Evolutionary conservation across 2,113 vertebrate species (phyloP), one percentile per base, ranked within the genome.

Genomic region (Hippolais icterina): DNA sequence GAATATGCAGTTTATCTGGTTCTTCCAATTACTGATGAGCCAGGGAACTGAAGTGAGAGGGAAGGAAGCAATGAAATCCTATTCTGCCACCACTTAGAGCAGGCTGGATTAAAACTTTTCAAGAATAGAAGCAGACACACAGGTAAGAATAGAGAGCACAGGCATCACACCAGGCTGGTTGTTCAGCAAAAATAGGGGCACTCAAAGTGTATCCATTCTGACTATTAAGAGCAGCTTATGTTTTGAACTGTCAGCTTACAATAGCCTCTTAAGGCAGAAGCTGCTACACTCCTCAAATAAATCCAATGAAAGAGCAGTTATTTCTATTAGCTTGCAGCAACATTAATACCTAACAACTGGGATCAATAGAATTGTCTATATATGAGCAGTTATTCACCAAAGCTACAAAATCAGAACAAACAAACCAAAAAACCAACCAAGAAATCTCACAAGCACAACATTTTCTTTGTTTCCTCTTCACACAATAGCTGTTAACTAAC

Each of bases 211-310:
- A 92, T 52, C 90, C 88, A 77, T 74, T 65, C 85, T 90, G 86
- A 88, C 87, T 92, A 89, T 61, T 85, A 80, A 94, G 90, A 95
- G 77, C 83, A 91, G 91, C 87, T 95, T 92, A 93, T 79, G 74
- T 92, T 95, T 94, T 50, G 91, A 95, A 95, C 86, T 90, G 94
- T 94, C 95, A 96, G 76, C 69, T 95, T 70, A 86, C 80, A 95
- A 97, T 61, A 91, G 91, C 80, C 91, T 95, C 87, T 93, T 78
- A 82, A 95, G 78, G 49, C 87, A 75, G 90, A 94, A 94, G 83
- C 72, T 94, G 87, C 93, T 77, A 52, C 4, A 12, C 53, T 94
- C 65, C 80, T 96, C 91, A 95, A 75, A 92, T 69, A 96, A 94
- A 96, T 93, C 83, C 95, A 95, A 23, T 56, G 93, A 89, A 94